Evolutionary conservation across 2,888 invertebrate genomes (phyloP).

Genomic region (Xestia c-nigrum): DNA sequence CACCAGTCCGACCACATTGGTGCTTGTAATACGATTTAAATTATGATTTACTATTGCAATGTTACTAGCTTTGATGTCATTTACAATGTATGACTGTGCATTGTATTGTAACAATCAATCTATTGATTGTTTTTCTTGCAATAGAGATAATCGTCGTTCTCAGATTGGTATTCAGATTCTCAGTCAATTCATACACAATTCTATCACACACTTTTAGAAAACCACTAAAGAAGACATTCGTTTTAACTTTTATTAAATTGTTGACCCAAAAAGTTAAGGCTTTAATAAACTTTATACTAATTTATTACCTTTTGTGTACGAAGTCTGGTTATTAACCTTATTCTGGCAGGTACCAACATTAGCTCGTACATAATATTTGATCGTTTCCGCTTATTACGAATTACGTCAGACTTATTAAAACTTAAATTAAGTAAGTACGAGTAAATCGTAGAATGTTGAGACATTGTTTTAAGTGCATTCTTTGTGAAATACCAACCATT

Average conservation of each 20-base stretch:
- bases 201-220: conserved; percentile 22
- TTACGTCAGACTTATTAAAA: conserved; percentile 62
- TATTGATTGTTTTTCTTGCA: conserved; percentile 51
- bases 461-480: conserved; percentile 44
- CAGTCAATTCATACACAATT: conserved; percentile 31
- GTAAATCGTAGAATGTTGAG: conserved; percentile 43
- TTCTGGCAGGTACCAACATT: conserved; percentile 40
- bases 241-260: conserved; percentile 8
- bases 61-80: conserved; percentile 61
- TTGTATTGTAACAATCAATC: conserved; percentile 59
- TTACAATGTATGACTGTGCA: conserved; percentile 57
- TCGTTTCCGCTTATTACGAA: conserved; percentile 63
- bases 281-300: conserved; percentile 27
- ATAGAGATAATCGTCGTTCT: conserved; percentile 47
- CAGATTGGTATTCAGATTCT: conserved; percentile 28
- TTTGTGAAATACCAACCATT: conserved; percentile 39
- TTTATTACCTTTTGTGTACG: conserved; percentile 52
- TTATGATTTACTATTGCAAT: conserved; percentile 72
- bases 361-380: conserved; percentile 51
- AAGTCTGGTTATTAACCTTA: conserved; percentile 63
- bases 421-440: conserved; percentile 28
- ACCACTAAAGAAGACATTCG: neutral
- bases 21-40: conserved; percentile 70
- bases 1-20: conserved; percentile 68
- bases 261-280: conserved; percentile 26